phyloP scores from a whole-genome alignment of 2,888 invertebrate genomes.

The Archips crataeganus region DNA sequence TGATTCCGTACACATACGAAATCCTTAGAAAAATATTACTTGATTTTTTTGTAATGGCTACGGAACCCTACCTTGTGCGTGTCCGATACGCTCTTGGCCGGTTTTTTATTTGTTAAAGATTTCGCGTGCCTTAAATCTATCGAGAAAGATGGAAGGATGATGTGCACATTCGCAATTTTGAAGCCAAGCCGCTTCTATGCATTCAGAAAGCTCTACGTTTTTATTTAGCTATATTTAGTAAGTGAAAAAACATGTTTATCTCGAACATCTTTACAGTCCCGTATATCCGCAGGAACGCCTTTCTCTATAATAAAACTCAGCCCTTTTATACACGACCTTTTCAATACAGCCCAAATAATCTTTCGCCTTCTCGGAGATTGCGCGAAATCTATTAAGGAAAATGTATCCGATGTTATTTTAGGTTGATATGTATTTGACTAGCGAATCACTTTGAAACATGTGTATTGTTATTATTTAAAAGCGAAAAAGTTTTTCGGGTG shows the following conservation, averaged over 20 bases:
- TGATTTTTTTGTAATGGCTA: no score
- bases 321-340: conserved; percentile 24
- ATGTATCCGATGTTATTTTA: conserved; percentile 27
- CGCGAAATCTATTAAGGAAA: conserved; percentile 31
- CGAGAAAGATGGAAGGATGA: no score
- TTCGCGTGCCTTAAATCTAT: no score
- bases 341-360: conserved; percentile 31
- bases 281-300: conserved; percentile 33
- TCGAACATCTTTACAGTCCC: conserved; percentile 19
- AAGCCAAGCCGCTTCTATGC: conserved; percentile 8
- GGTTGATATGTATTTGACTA: conserved; percentile 24
- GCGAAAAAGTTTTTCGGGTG: no score
- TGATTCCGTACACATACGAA: no score
- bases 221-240: conserved; percentile 34
- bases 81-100: no score
- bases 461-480: not conserved
- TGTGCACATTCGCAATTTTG: no score
- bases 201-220: conserved; percentile 24
- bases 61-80: no score
- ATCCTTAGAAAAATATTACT: no score
- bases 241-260: conserved; percentile 41
- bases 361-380: conserved; percentile 31
- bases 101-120: no score
- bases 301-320: conserved; percentile 32
- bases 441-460: not conserved